Evolutionary conservation across 2,797 vertebrate species (phyloP).

Genomic region (Dendrocincla tyrannina): DNA sequence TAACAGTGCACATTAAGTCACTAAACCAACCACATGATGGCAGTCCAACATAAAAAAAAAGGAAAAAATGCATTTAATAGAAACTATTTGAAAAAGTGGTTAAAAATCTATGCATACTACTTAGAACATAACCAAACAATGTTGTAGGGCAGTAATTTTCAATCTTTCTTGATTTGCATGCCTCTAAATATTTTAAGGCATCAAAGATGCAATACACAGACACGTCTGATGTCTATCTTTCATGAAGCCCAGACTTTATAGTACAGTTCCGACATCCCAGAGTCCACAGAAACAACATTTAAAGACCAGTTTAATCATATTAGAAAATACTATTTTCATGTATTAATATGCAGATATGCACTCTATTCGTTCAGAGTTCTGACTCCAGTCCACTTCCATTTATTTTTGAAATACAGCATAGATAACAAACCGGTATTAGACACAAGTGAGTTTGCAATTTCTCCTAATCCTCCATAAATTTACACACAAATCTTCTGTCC

Average conservation of each 20-base stretch:
- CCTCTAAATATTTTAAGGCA: neutral
- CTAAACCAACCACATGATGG: conserved; percentile 20
- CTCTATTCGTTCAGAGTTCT: neutral
- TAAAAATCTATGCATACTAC: neutral
- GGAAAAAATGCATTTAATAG: neutral
- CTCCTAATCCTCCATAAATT: neutral
- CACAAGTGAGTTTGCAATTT: neutral
- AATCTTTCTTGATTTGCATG: neutral
- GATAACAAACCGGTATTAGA: neutral
- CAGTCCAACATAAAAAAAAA: neutral
- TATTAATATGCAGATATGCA: neutral
- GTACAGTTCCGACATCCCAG: neutral
- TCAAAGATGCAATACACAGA: neutral
- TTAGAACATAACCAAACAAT: neutral
- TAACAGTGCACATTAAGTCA: neutral
- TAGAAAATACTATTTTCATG: neutral
- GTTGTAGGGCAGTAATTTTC: neutral
- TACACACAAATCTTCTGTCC: neutral
- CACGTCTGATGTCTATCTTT: neutral
- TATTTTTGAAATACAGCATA: neutral
- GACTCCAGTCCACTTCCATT: neutral
- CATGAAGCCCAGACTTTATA: neutral
- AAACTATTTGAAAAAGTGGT: neutral
- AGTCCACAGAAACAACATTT: neutral
- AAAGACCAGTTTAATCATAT: neutral